Percentiles rank a stretch among this genome's conserved stretches.
These are phyloP conservation scores for Amiota communis DNA, from an alignment of 2,888 invertebrate species.

Conservation along the genomic window DNA sequence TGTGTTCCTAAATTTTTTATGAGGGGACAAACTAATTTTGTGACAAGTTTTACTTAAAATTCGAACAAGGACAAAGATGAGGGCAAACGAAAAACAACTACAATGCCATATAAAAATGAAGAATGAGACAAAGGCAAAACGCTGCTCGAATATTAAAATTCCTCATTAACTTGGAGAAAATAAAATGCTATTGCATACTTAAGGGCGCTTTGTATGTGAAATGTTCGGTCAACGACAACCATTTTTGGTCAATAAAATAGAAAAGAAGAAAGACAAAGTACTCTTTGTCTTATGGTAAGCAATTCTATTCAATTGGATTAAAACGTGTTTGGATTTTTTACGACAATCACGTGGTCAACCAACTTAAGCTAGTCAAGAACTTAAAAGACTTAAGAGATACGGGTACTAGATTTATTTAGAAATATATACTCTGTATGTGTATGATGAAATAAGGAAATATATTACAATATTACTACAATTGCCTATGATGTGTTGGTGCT, in stretches of 20 bases:
- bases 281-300: neutral
- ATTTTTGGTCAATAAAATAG: neutral
- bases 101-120: neutral
- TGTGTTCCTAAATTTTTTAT: neutral
- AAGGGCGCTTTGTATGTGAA: neutral
- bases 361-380: too few species aligned
- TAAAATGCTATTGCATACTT: constrained; percentile 14
- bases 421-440: too few species aligned
- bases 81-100: neutral
- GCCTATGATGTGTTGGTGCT: too few species aligned
- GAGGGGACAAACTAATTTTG: neutral
- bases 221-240: neutral
- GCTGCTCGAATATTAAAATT: neutral
- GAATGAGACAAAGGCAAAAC: neutral
- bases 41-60: constrained; percentile 10
- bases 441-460: too few species aligned
- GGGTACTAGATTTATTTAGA: too few species aligned
- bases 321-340: constrained; percentile 22
- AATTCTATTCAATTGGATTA: constrained; percentile 5
- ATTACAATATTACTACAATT: too few species aligned
- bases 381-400: too few species aligned
- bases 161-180: neutral
- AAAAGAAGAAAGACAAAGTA: neutral
- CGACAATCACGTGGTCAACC: too few species aligned
- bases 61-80: neutral